Evolutionary conservation across 2,888 invertebrate genomes (phyloP).

Genomic region (Melanchra persicariae): DNA sequence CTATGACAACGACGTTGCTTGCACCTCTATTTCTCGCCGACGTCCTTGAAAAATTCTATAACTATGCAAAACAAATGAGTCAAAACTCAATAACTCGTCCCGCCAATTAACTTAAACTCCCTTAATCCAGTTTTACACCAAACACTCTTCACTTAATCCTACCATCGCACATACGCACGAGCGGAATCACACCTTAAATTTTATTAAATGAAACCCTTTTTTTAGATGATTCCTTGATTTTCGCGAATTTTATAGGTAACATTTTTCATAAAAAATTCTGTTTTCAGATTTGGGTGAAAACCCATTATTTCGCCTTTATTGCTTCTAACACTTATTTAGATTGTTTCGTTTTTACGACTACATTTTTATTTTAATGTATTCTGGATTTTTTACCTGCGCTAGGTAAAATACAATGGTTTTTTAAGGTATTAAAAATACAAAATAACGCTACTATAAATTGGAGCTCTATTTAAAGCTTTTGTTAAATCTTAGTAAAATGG

Average conservation of each 20-base stretch:
- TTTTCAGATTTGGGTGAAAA: slow-evolving; percentile 24
- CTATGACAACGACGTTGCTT: no score
- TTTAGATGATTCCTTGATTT: slow-evolving; percentile 21
- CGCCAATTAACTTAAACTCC: not conserved
- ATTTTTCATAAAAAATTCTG: not conserved
- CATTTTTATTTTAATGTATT: slow-evolving; percentile 37
- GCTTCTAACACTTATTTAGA: slow-evolving; percentile 36
- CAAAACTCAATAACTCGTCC: not conserved
- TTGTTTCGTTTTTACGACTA: slow-evolving; percentile 33
- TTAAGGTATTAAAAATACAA: not conserved
- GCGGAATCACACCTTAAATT: slow-evolving; percentile 32
- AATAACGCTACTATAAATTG: not conserved
- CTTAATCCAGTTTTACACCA: slow-evolving; percentile 4
- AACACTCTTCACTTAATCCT: not conserved
- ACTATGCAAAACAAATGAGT: not conserved
- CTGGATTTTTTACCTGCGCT: slow-evolving; percentile 14
- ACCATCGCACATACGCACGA: slow-evolving; percentile 10
- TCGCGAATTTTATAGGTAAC: not conserved
- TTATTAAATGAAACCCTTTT: slow-evolving; percentile 27
- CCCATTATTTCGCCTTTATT: slow-evolving; percentile 16
- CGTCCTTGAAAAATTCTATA: not conserved
- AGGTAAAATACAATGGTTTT: not conserved
- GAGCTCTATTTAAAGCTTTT: not conserved
- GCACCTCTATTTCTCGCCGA: no score
- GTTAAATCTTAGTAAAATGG: not conserved